Evolutionary conservation across 2,113 vertebrate species (phyloP), one percentile per base, ranked within the genome.

Genomic region (Gymnobelideus leadbeateri): DNA sequence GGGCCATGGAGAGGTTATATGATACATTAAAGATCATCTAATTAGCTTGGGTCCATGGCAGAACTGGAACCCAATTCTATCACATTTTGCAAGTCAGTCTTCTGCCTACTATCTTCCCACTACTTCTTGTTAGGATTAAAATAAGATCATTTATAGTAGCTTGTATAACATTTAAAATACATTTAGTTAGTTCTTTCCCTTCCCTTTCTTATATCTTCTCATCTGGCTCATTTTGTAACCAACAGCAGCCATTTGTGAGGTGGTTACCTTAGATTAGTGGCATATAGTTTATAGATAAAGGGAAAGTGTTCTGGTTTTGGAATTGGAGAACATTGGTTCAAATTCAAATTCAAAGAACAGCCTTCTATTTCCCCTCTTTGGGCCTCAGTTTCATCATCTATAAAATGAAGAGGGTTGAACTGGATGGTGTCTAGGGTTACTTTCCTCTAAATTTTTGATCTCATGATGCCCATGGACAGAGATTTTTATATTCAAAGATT

Each of bases 91-190:
- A 43, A 43, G 7, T 84, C 68, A 84, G 37, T 6, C 68, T 84
- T 84, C 0, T 43, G 6, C 16, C 37, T 31, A n/a, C 68, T 84
- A 43, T 23, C n/a, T 68, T 84, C 16, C 68, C n/a, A 43, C 37
- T 77, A 77, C 37, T 68, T n/a, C 14, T n/a, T 68, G 12, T n/a
- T 77, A 37, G 37, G 92, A 92, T 89, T 92, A 25, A 90, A 95
- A 93, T 55, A 91, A 51, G 92, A 94, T 93, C 68, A 24, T 43
- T 52, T 92, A 5, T 55, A 91, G 77, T 91, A 84, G 16, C 19
- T 96, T 92, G 92, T 92, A 57, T 91, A 84, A 95, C 91, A 21
- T 53, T 54, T 96, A 93, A 92, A 95, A 92, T 90, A 37, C 77
- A 77, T 77, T 49, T 54, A 92, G n/a, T 47, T 11, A 52, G 77